Evolutionary conservation across 2,888 invertebrate species (phyloP).

Genomic region (Campoletis raptor): DNA sequence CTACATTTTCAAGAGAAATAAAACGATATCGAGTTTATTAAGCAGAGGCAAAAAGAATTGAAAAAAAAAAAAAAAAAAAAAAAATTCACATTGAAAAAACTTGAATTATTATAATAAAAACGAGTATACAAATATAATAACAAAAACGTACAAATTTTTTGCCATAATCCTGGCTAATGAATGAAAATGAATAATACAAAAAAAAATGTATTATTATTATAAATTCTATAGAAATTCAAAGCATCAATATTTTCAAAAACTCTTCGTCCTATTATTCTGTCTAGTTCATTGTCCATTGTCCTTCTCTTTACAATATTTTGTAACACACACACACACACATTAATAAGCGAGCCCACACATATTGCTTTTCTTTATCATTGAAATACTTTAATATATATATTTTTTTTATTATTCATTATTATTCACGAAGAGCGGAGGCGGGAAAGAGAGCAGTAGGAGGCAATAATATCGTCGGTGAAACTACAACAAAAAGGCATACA

Average conservation of each 20-base stretch:
- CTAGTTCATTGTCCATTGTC: neutral
- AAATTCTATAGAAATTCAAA: neutral
- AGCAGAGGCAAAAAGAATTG: neutral
- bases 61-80: neutral
- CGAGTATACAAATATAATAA: neutral
- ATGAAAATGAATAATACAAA: neutral
- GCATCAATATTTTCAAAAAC: neutral
- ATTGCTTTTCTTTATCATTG: conserved; percentile 33
- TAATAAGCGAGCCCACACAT: neutral
- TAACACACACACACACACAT: neutral
- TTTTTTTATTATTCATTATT: conserved; percentile 49
- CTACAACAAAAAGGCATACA: conserved; percentile 43
- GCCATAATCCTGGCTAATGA: neutral
- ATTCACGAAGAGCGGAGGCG: neutral
- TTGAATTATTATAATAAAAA: too few species aligned
- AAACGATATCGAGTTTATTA: neutral
- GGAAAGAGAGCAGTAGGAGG: conserved; percentile 25
- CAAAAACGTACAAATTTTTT: neutral
- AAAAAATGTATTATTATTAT: neutral
- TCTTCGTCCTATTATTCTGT: neutral
- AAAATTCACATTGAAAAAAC: neutral
- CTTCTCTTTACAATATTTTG: neutral
- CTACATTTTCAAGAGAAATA: neutral
- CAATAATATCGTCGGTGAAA: conserved; percentile 60
- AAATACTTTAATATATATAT: conserved; percentile 38